Evolutionary conservation across 2,797 vertebrate genomes (phyloP).

Genomic region (Cossypha polioptera): DNA sequence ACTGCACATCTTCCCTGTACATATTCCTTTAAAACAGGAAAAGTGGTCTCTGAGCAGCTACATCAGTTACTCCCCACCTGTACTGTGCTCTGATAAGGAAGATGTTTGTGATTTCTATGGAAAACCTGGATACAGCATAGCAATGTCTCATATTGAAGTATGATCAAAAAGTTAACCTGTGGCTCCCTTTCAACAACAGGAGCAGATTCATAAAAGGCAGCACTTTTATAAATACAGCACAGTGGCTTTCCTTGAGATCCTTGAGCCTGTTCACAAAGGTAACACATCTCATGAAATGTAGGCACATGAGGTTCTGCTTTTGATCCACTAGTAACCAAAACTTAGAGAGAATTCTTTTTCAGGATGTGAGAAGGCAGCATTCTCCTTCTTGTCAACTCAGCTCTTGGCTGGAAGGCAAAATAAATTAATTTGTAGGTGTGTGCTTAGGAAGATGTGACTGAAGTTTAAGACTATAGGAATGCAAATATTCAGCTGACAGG

Average conservation of each 20-base stretch:
- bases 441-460: slow-evolving; percentile 14
- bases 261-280: not conserved
- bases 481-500: slow-evolving; percentile 34
- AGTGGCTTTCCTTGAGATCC: not conserved
- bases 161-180: not conserved
- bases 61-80: not conserved
- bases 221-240: accelerated
- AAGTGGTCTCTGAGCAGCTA: not conserved
- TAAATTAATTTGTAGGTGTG: slow-evolving; percentile 19
- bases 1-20: not conserved
- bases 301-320: not conserved
- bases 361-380: not conserved
- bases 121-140: not conserved
- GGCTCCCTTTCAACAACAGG: not conserved
- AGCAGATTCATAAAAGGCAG: not conserved
- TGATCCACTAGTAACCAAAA: not conserved
- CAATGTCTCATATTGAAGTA: not conserved
- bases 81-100: not conserved
- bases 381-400: slow-evolving; percentile 24
- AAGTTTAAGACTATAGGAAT: not conserved
- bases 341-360: not conserved
- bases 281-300: not conserved
- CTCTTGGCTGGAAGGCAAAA: slow-evolving; percentile 40
- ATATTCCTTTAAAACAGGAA: not conserved
- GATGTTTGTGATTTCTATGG: not conserved